Evolutionary conservation across 2,113 vertebrate species (phyloP), one percentile per base, ranked within the genome.

Genomic region (Corythoichthys intestinalis): DNA sequence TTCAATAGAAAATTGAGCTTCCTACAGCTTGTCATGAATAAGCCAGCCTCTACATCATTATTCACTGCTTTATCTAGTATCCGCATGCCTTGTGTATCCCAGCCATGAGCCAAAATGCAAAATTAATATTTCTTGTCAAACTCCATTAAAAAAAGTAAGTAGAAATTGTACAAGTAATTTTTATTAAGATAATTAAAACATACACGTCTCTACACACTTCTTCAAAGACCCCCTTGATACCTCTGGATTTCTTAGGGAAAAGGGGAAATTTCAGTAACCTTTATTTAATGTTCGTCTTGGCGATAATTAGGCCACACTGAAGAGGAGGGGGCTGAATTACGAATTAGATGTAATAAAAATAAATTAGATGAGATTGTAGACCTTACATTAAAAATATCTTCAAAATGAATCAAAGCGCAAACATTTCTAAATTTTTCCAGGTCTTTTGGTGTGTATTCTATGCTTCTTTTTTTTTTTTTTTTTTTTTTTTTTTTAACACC

Each of bases 251-350:
- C 74, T 65, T 13, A 67, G 56, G 75, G 54, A 72, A 70, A 59
- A 71, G 72, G 52, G 69, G 60, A 67, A 47, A 66, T 67, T 75
- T 86, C 61, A 71, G 73, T 71, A 72, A 73, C n/a, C 71, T 82
- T 83, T 85, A 84, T 77, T 84, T 82, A 84, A 85, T 8, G 69
- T 75, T 72, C 77, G 61, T 81, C 67, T 69, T 38, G 28, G 63
- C 20, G 54, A 70, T 67, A 81, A 82, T 72, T 76, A 78, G 79
- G 75, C 49, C 75, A 17, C 48, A 66, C 34, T 71, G 77, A 85
- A 77, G 79, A 77, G 61, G 34, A 77, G 69, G 57, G 65, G 58
- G 63, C 34, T 78, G 68, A 75, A 77, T 80, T 34, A 80, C 52
- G 70, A 63, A 67, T 69, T 59, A 78, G 52, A 60, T 53, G 70